Percentiles rank a stretch among this genome's conserved stretches.
These are phyloP conservation scores for Stenurella melanura DNA, from an alignment of 2,888 invertebrate species.

Conservation along the genomic window DNA sequence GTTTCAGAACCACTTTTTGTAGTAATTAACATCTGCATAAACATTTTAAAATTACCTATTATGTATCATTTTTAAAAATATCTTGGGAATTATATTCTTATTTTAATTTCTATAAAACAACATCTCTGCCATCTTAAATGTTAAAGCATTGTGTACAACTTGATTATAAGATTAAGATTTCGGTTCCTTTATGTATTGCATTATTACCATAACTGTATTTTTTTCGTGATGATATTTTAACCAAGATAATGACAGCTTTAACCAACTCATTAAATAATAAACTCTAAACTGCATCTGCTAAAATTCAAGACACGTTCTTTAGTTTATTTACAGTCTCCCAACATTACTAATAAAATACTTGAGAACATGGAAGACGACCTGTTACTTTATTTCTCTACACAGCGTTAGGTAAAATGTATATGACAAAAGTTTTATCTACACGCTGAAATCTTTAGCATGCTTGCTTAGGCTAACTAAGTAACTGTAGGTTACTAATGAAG, in stretches of 20 bases:
- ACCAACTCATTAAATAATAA: conserved; percentile 13
- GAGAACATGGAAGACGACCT: conserved; percentile 12
- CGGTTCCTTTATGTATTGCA: background rate
- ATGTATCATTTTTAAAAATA: too few species aligned
- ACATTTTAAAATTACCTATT: too few species aligned
- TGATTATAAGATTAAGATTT: background rate
- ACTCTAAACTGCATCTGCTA: background rate
- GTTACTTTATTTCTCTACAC: background rate
- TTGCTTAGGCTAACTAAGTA: background rate
- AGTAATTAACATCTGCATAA: too few species aligned
- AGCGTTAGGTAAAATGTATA: conserved; percentile 3
- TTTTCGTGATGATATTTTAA: conserved; percentile 24
- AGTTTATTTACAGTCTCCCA: background rate
- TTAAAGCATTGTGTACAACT: background rate
- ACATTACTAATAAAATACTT: background rate
- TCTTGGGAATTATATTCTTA: background rate
- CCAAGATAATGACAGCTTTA: conserved; percentile 26
- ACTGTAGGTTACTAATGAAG: background rate
- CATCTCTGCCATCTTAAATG: background rate
- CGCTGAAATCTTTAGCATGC: background rate
- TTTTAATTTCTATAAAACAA: background rate
- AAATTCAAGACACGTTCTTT: conserved; percentile 11
- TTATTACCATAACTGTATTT: conserved; percentile 25
- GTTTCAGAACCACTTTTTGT: too few species aligned
- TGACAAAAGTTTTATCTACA: conserved; percentile 1